phyloP scores from a whole-genome alignment of 2,113 vertebrate species.

The Melanostigma gelatinosum region DNA sequence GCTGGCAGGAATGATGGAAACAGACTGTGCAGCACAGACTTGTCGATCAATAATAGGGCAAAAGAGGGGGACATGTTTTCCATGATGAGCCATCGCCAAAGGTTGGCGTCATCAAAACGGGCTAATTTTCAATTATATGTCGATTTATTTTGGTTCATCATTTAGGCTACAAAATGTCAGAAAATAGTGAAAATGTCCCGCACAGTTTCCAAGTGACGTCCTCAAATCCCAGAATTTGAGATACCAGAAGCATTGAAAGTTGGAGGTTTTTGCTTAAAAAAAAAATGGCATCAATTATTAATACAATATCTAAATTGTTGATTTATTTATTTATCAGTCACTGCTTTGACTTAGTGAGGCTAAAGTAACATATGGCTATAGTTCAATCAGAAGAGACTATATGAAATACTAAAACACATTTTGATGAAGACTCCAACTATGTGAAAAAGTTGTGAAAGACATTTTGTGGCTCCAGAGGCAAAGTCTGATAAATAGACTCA shows the following conservation, averaged over 20 bases:
- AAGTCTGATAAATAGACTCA: neutral
- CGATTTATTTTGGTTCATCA: neutral
- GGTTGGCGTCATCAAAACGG: neutral
- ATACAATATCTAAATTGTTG: neutral
- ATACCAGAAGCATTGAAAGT: neutral
- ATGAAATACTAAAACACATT: neutral
- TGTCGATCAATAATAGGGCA: constrained; percentile 64
- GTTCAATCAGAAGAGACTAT: neutral
- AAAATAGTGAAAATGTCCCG: neutral
- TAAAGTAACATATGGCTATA: neutral
- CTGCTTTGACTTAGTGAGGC: neutral
- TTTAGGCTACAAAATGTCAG: neutral
- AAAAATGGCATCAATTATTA: neutral
- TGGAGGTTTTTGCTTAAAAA: neutral
- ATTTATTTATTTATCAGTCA: neutral
- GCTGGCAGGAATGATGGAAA: constrained; percentile 64
- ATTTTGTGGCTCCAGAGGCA: too few species aligned
- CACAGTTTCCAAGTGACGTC: neutral
- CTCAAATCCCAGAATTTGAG: neutral
- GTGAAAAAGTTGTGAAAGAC: too few species aligned
- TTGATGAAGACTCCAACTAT: neutral
- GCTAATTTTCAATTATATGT: neutral
- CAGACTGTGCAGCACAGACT: constrained; percentile 33
- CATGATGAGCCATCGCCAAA: constrained; percentile 5
- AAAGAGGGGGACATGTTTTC: constrained; percentile 28